Evolutionary conservation across 2,113 vertebrate genomes (phyloP), one percentile per base, ranked within the genome.

Genomic region (Athene cunicularia): DNA sequence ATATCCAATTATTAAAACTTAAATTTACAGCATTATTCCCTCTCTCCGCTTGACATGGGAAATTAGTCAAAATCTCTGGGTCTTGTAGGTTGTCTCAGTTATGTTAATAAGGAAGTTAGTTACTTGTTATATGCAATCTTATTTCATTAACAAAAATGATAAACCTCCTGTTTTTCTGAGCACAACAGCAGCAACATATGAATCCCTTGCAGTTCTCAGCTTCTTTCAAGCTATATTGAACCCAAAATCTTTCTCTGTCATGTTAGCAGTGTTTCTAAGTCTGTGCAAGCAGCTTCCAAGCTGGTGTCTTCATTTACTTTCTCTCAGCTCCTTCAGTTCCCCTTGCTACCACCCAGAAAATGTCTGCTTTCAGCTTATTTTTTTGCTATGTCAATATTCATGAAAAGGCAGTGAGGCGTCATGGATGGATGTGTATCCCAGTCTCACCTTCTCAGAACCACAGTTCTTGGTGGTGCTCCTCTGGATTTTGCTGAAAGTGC

Each of bases 161-260:
- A 49, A 62, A 1, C 12, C 11, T 32, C 32, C 11, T 49, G 12
- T 33, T 85, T 59, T 84, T 50, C 45, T 85, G 56, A 77, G 8
- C 8, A 45, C 1, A 17, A 39, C 7, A 35, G 0, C 1, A 8
- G 9, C 24, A 72, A 8, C 10, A 14, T 1, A 7, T 0, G 0
- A 64, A 76, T 53, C 7, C 2, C 11, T 83, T 80, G 12, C 5
- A 53, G 20, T 66, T 88, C 49, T 66, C 7, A 39, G 32, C 26
- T 79, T 43, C 5, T 90, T 91, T 80, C 41, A 64, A 66, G 33
- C 19, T 17, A 1, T 3, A 8, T 30, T n/a, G 39, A 72, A 8
- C 7, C 14, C 7, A 7, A 60, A 53, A 80, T 43, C 17, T 64
- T 85, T 67, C 33, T 52, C 9, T 76, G 17, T 28, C 18, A 5